Conservation (phyloP, 1,140 invertebrate genomes). For the Matsumurasca onukii region DNA sequence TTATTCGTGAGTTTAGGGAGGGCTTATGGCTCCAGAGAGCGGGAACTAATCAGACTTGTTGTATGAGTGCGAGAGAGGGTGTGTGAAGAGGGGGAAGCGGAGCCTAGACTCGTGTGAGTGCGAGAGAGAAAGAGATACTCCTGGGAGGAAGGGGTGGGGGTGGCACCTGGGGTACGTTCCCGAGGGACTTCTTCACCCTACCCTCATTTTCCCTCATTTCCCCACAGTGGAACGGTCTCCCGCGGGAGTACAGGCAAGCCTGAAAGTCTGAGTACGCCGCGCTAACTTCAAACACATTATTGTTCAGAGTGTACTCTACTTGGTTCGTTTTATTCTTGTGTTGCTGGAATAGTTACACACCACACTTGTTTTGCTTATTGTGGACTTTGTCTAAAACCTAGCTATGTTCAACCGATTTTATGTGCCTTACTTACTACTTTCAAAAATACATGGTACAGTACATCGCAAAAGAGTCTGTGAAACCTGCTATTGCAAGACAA, state of each 20-base stretch:
- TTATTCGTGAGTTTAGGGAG: background rate
- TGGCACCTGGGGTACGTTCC: slow-evolving; percentile 3
- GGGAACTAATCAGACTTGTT: slow-evolving; percentile 34
- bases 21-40: background rate
- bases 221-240: slow-evolving; percentile 23
- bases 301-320: too few species aligned
- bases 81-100: too few species aligned
- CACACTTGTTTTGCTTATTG: too few species aligned
- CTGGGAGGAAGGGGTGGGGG: too few species aligned
- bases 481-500: too few species aligned
- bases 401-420: too few species aligned
- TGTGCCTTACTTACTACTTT: too few species aligned
- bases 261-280: background rate
- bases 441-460: too few species aligned
- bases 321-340: too few species aligned
- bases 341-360: too few species aligned
- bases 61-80: slow-evolving; percentile 18
- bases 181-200: slow-evolving; percentile 33
- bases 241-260: background rate
- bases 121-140: slow-evolving; percentile 29
- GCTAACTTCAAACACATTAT: background rate
- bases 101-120: background rate
- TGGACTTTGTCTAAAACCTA: too few species aligned
- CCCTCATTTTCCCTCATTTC: slow-evolving; percentile 35
- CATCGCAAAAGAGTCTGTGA: too few species aligned